Percentiles rank a stretch among this genome's conserved stretches.
Conservation (phyloP, 1,140 invertebrate species). For the Diploscapter pachys region DNA sequence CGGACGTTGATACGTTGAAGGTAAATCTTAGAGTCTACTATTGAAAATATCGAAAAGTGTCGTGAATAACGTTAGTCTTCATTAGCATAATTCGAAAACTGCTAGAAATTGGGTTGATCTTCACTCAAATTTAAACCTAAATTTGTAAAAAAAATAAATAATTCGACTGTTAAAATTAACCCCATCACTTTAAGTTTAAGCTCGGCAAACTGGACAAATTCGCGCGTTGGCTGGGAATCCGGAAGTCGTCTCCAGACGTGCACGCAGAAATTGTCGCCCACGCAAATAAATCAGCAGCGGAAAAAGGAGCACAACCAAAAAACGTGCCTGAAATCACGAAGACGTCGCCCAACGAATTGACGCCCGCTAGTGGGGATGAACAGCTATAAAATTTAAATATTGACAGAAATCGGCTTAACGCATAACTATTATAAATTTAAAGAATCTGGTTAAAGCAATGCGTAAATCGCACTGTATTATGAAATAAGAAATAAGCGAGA, state of each 20-base stretch:
- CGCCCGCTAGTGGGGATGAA: slow-evolving; percentile 29
- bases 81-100: too few relatives aligned
- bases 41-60: background rate
- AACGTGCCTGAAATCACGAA: slow-evolving; percentile 24
- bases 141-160: too few relatives aligned
- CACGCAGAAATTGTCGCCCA: slow-evolving; percentile 6
- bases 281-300: background rate
- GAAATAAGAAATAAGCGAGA: too few relatives aligned
- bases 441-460: too few relatives aligned
- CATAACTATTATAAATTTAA: too few relatives aligned
- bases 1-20: slow-evolving; percentile 37
- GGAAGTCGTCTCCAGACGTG: slow-evolving; percentile 26
- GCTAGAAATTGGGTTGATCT: background rate
- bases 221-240: slow-evolving; percentile 32
- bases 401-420: too few relatives aligned
- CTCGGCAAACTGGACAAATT: slow-evolving; percentile 32
- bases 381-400: slow-evolving; percentile 8
- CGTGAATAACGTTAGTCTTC: background rate
- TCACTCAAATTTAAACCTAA: slow-evolving; percentile 7
- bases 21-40: slow-evolving; percentile 9
- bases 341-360: slow-evolving; percentile 34
- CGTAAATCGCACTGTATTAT: too few relatives aligned
- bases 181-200: slow-evolving; percentile 15
- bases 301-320: background rate
- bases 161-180: background rate